Evolutionary conservation across 1,140 invertebrate species (phyloP).

Genomic region (Chelonus insularis): DNA sequence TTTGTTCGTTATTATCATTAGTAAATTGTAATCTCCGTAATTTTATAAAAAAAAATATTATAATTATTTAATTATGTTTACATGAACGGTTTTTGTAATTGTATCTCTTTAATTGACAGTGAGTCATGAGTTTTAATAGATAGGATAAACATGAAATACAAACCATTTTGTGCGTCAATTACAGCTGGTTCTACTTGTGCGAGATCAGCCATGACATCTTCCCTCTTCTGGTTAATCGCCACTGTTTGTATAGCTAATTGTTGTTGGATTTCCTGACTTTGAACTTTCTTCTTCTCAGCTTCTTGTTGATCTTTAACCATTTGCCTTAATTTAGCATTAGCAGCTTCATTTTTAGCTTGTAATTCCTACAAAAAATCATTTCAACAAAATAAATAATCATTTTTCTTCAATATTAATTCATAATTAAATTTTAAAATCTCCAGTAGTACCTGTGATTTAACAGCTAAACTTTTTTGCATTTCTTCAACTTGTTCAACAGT

Average conservation of each 20-base stretch:
- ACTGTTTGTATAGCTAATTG: constrained; percentile 87
- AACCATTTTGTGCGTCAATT: constrained; percentile 96
- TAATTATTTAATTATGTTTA: not conserved
- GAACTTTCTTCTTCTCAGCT: constrained; percentile 98
- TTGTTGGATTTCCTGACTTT: constrained; percentile 96
- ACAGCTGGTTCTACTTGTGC: constrained; percentile 98
- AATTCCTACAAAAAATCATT: constrained; percentile 76
- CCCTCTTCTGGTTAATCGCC: constrained; percentile 89
- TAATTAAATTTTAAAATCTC: too few relatives aligned
- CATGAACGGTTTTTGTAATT: too few relatives aligned
- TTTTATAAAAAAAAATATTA: not conserved
- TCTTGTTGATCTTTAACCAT: constrained; percentile 99
- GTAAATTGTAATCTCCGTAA: too few relatives aligned
- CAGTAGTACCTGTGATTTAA: constrained; percentile 85
- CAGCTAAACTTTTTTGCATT: constrained; percentile 97
- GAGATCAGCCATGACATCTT: constrained; percentile 92
- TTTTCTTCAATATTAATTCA: too few relatives aligned
- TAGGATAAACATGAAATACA: constrained; percentile 16
- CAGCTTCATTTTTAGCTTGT: constrained; percentile 98
- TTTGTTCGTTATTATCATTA: too few relatives aligned
- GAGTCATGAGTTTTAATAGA: too few relatives aligned
- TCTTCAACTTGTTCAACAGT: constrained; percentile 99
- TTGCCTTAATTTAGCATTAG: constrained; percentile 96
- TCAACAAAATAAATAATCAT: too few relatives aligned
- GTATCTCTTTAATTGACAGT: too few relatives aligned